Evolutionary conservation across 2,113 vertebrate genomes (phyloP), one percentile per base, ranked within the genome.

Genomic region (Antigone vipio): DNA sequence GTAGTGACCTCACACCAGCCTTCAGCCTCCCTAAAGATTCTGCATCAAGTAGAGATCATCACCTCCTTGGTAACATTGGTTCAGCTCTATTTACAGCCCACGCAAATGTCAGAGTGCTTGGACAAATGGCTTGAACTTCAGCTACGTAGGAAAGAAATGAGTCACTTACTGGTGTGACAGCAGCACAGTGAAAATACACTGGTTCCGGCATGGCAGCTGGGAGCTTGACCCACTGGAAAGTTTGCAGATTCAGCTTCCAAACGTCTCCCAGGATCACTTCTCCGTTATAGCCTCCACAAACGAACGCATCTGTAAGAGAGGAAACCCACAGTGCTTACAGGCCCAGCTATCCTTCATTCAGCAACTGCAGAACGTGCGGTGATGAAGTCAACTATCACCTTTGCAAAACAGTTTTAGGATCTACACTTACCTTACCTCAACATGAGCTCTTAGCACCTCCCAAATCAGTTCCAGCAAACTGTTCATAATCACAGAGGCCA

Each of bases 171-270:
- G 99, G 99, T 23, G 99, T 99, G 67, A 99, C 99, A 50, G 99
- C 99, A 92, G 99, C 99, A 67, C 99, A 99, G 98, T 99, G 99
- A 95, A 99, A 99, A 96, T 99, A 99, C 24, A 99, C 99, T 0
- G 99, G 99, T 94, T 99, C 99, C 0, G 99, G 99, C 99, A 99
- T 99, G 56, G 98, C 88, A 6, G 99, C 99, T 17, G 99, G 99
- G 10, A 99, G 98, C 96, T 98, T 99, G 30, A 98, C 98, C 99
- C 99, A 99, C 93, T 99, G 99, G 93, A 99, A 99, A 5, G 98
- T 99, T 30, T 99, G 99, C 75, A 99, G 98, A 88, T 98, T 99
- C 89, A 99, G 98, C 97, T 99, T 99, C 99, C 99, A 99, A 66
- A 99, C 97, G 11, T 99, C 99, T 21, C 99, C 98, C 85, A 99